Evolutionary conservation across 2,113 vertebrate species (phyloP).

Genomic region (Burhinus oedicnemus): DNA sequence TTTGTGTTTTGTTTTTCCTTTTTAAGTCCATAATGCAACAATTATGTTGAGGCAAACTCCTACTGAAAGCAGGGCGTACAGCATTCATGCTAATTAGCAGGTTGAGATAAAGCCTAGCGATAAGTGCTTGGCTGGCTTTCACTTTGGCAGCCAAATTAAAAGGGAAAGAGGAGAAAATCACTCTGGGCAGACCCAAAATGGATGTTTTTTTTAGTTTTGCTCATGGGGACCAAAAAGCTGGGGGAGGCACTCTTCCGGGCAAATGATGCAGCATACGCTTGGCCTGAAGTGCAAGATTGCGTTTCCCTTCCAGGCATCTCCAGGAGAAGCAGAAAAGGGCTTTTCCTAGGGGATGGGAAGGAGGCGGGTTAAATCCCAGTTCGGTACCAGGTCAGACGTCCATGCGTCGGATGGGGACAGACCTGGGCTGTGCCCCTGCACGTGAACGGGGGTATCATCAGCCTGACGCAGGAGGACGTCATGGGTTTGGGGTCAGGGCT

Average conservation of each 20-base stretch:
- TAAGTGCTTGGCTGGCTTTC: slow-evolving; percentile 54
- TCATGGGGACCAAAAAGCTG: neutral
- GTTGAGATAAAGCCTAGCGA: slow-evolving; percentile 42
- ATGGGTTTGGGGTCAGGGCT: neutral
- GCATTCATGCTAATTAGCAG: slow-evolving; percentile 28
- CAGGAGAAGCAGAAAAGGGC: neutral
- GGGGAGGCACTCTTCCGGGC: neutral
- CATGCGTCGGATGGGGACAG: rapidly evolving
- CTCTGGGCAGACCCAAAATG: slow-evolving; percentile 39
- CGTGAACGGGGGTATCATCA: neutral
- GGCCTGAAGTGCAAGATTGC: neutral
- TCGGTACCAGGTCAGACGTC: neutral
- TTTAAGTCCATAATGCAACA: slow-evolving; percentile 10
- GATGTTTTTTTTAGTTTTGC: neutral
- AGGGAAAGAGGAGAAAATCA: slow-evolving; percentile 36
- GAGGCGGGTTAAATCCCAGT: neutral
- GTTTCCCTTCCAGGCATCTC: neutral
- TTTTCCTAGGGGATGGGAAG: neutral
- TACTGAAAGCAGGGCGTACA: neutral
- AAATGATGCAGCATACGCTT: neutral
- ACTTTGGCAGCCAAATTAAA: slow-evolving; percentile 49
- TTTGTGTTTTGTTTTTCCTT: neutral
- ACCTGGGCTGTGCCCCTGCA: neutral
- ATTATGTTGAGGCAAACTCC: slow-evolving; percentile 36
- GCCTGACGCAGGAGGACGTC: neutral